Evolutionary conservation across 2,888 invertebrate species (phyloP), one percentile per base, ranked within the genome.

Genomic region (Ariolimax columbianus): DNA sequence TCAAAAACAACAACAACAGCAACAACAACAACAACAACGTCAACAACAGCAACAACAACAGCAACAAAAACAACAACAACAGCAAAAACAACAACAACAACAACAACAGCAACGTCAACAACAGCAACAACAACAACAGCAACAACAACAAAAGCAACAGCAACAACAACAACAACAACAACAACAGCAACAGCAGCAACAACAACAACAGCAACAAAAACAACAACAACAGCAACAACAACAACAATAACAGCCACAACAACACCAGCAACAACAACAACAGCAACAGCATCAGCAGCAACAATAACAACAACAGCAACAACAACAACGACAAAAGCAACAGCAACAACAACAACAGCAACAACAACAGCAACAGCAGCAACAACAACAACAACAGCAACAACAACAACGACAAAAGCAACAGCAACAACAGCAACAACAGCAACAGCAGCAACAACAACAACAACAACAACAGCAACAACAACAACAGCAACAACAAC

Each of bases 171-270:
- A n/a, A n/a, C n/a, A n/a, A 30, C 14, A 81, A 30, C 43, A 81
- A 68, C 40, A 81, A 66, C 40, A 81, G 81, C 40, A 81, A 47
- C n/a, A 81, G 81, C n/a, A 81, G 81, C 38, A 81, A 36, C n/a
- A 72, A 33, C 14, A 72, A n/a, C n/a, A n/a, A n/a, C n/a, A n/a
- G n/a, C n/a, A n/a, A n/a, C n/a, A n/a, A n/a, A n/a, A n/a, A n/a
- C n/a, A n/a, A n/a, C n/a, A n/a, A n/a, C n/a, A n/a, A n/a, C n/a
- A n/a, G n/a, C n/a, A n/a, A n/a, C n/a, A n/a, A n/a, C n/a, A n/a
- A n/a, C n/a, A n/a, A n/a, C n/a, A n/a, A n/a, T n/a, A n/a, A n/a
- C n/a, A n/a, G n/a, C n/a, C n/a, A n/a, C n/a, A n/a, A n/a, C n/a
- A n/a, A n/a, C n/a, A n/a, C n/a, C n/a, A n/a, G n/a, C n/a, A n/a